These are phyloP conservation scores for Oncorhynchus nerka DNA, from an alignment of 2,113 vertebrate genomes.

Conservation along the genomic window DNA sequence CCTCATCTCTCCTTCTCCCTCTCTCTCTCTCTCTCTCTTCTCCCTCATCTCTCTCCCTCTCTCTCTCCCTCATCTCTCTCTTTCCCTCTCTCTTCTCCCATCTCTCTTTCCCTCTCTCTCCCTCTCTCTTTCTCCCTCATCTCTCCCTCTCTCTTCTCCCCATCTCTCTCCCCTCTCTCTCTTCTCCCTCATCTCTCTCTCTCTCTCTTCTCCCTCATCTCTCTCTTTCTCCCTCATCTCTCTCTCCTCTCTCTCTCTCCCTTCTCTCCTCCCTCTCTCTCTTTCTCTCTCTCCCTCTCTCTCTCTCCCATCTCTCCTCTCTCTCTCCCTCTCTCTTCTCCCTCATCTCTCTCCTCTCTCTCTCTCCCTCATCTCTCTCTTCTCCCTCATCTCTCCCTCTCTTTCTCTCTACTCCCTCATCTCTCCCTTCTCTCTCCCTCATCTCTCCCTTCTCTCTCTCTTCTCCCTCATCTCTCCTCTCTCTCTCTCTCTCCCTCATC, in stretches of 20 bases:
- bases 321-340: no score
- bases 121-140: neutral
- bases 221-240: neutral
- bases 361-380: neutral
- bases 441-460: neutral
- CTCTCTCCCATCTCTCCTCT: neutral
- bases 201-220: constrained; percentile 11
- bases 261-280: no score
- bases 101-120: constrained; percentile 8
- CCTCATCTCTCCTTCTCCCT: no score
- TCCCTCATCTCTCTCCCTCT: no score
- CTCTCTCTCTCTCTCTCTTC: no score
- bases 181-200: no score
- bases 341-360: neutral
- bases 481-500: no score
- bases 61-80: no score
- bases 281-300: neutral
- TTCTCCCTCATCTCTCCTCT: neutral
- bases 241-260: neutral
- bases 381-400: neutral
- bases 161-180: neutral
- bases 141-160: constrained; percentile 18
- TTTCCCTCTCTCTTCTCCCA: no score
- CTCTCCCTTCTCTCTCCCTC: neutral
- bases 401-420: neutral